Evolutionary conservation across 2,888 invertebrate species (phyloP).

Genomic region (Drosophila buzzatii): DNA sequence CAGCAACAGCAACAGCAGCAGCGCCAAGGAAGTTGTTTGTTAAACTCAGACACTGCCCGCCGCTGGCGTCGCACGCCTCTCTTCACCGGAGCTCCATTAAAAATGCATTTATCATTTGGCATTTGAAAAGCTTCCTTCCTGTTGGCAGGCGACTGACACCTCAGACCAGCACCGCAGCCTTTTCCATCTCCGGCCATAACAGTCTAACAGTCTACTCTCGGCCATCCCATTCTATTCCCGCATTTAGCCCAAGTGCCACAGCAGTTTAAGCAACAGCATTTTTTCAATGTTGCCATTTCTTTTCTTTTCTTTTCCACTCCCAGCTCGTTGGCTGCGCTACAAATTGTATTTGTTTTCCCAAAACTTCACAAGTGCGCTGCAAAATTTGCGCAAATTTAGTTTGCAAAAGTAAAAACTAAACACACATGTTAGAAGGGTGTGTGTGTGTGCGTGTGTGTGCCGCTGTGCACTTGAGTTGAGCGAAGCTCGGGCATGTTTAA

Average conservation of each 20-base stretch:
- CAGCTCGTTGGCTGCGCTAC: constrained; percentile 38
- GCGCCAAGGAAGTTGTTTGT: constrained; percentile 70
- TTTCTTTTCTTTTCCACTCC: constrained; percentile 11
- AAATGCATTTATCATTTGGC: constrained; percentile 79
- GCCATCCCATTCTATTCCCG: constrained; percentile 19
- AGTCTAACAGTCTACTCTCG: constrained; percentile 30
- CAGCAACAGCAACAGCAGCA: constrained; percentile 22
- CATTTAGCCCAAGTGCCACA: constrained; percentile 30
- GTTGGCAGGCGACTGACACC: constrained; percentile 67
- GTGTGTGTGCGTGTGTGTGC: constrained; percentile 24
- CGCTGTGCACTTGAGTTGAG: constrained; percentile 46
- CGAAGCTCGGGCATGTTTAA: constrained; percentile 75
- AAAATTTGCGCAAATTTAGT: constrained; percentile 65
- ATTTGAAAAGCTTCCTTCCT: constrained; percentile 79
- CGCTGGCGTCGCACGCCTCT: constrained; percentile 19
- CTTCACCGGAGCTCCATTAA: constrained; percentile 66
- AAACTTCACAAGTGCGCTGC: constrained; percentile 48
- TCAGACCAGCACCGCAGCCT: constrained; percentile 48
- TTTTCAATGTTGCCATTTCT: constrained; percentile 12
- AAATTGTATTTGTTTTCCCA: constrained; percentile 69
- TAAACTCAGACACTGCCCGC: constrained; percentile 56
- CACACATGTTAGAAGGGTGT: constrained; percentile 19
- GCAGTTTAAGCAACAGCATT: constrained; percentile 53
- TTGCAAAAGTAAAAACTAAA: constrained; percentile 66
- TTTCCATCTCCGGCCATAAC: constrained; percentile 11